phyloP scores from a whole-genome alignment of 1,140 invertebrate species.

The Neodiprion lecontei region DNA sequence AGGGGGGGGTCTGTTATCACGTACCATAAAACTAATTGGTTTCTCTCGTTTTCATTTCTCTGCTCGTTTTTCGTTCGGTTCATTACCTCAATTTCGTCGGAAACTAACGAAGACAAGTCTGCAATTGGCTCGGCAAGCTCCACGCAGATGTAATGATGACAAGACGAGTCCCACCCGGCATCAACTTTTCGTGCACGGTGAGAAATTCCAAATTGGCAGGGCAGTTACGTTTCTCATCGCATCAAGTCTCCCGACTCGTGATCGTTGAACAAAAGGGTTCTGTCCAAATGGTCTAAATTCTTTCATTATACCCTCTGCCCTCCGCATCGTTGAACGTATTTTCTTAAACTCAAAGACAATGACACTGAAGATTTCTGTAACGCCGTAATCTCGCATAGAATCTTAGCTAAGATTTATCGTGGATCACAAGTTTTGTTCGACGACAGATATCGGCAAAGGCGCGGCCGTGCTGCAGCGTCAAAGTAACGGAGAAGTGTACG shows the following conservation, averaged over 20 bases:
- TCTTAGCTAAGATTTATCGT: not conserved
- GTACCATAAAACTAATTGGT: not conserved
- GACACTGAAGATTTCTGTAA: not conserved
- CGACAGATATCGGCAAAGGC: not conserved
- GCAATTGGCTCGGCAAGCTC: not conserved
- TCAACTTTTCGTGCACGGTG: not conserved
- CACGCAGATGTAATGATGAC: not conserved
- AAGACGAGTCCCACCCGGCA: not conserved
- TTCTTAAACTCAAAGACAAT: not conserved
- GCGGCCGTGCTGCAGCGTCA: too few relatives aligned
- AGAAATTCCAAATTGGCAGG: not conserved
- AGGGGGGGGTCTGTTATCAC: not conserved
- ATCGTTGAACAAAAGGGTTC: not conserved
- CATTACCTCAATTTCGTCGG: not conserved
- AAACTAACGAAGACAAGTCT: not conserved
- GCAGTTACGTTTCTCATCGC: not conserved
- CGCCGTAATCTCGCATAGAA: not conserved
- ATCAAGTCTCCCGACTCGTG: not conserved
- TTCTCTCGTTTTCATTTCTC: not conserved
- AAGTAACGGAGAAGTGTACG: too few relatives aligned
- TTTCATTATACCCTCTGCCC: not conserved
- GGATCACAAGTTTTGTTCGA: not conserved
- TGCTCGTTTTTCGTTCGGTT: not conserved
- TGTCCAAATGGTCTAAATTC: not conserved
- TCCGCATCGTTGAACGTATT: not conserved